phyloP scores from a whole-genome alignment of 1,140 invertebrate species.

The Drosophila ercepeae region DNA sequence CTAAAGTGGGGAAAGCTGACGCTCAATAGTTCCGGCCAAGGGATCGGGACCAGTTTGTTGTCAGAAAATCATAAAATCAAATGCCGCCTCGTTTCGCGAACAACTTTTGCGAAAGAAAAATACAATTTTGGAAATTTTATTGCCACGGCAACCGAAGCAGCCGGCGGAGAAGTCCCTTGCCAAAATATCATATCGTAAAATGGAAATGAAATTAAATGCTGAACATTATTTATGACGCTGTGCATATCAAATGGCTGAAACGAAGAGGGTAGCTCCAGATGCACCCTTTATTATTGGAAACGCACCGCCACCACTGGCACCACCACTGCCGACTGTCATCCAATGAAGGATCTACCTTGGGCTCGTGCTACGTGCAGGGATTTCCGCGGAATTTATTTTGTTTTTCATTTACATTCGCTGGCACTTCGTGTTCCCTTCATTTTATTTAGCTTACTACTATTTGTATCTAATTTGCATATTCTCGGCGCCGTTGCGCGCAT shows the following conservation, averaged over 20 bases:
- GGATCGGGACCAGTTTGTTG: constrained; percentile 20
- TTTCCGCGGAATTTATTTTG: constrained; percentile 70
- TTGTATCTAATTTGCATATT: constrained; percentile 82
- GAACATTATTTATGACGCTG: constrained; percentile 81
- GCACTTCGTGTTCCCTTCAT: constrained; percentile 24
- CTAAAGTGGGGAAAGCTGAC: constrained; percentile 32
- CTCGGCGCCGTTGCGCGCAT: constrained; percentile 51
- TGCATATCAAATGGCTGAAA: constrained; percentile 71
- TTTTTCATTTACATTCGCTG: constrained; percentile 71
- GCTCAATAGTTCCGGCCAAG: constrained; percentile 39
- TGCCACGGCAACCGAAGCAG: constrained; percentile 14
- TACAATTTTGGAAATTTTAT: constrained; percentile 79
- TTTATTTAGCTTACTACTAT: constrained; percentile 62
- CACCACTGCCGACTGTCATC: constrained; percentile 19
- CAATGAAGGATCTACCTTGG: constrained; percentile 34
- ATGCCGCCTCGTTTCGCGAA: constrained; percentile 32
- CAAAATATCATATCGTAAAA: constrained; percentile 78
- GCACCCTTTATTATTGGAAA: constrained; percentile 47
- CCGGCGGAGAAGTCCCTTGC: constrained; percentile 18
- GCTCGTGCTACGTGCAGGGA: constrained; percentile 42
- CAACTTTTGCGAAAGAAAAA: constrained; percentile 66
- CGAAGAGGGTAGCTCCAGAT: constrained; percentile 21
- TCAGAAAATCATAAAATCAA: constrained; percentile 71
- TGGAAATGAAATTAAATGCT: constrained; percentile 82
- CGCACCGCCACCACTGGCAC: constrained; percentile 56